phyloP scores from a whole-genome alignment of 2,888 invertebrate genomes.

The Sialis lutaria region DNA sequence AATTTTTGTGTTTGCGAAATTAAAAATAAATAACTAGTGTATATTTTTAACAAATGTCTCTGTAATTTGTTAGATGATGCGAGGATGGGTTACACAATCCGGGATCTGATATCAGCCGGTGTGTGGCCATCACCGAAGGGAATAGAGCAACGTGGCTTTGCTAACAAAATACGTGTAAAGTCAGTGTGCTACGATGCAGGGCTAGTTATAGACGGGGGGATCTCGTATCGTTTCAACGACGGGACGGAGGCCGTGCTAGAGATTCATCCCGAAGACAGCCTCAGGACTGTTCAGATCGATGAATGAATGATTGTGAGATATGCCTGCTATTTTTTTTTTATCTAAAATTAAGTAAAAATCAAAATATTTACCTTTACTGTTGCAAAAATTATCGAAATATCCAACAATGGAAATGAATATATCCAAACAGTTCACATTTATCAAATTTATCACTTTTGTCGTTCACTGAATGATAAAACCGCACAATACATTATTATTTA shows the following conservation, averaged over 20 bases:
- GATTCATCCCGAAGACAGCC: constrained; percentile 69
- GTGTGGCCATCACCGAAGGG: constrained; percentile 69
- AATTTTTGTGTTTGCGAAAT: background rate
- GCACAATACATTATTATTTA: no score
- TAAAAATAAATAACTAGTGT: background rate
- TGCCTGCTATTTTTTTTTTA: no score
- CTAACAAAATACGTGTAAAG: constrained; percentile 53
- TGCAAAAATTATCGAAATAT: no score
- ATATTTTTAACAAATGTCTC: background rate
- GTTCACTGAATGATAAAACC: no score
- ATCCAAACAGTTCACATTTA: no score
- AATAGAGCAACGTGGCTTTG: constrained; percentile 58
- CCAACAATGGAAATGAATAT: no score
- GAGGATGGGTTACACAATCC: constrained; percentile 75
- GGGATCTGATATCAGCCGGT: constrained; percentile 83
- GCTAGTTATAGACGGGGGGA: constrained; percentile 89
- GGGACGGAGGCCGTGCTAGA: constrained; percentile 76
- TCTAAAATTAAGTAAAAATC: no score
- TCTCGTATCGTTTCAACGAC: constrained; percentile 86
- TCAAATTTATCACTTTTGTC: no score
- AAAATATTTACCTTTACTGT: no score
- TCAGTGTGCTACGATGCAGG: constrained; percentile 84
- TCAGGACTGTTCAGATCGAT: constrained; percentile 50
- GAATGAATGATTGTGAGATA: constrained; percentile 1
- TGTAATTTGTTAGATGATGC: constrained; percentile 37